phyloP scores from a whole-genome alignment of 1,140 invertebrate genomes.

The Drosophila watanabei region DNA sequence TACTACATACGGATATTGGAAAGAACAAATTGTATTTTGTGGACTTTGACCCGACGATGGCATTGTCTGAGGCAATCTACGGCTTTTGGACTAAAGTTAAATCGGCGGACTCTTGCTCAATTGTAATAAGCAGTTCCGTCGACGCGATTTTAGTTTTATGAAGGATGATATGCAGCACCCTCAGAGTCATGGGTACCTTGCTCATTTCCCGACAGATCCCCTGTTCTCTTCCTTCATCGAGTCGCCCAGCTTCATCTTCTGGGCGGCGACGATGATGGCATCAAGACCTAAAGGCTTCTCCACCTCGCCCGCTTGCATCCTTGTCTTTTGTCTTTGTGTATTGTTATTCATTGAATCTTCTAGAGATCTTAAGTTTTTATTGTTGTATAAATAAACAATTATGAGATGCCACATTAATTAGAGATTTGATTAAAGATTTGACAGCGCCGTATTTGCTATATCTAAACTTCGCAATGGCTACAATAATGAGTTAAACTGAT shows the following conservation, averaged over 20 bases:
- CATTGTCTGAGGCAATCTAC: not conserved
- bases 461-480: too few species aligned
- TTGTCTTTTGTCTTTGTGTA: not conserved
- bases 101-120: not conserved
- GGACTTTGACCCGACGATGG: not conserved
- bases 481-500: too few species aligned
- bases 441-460: too few species aligned
- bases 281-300: not conserved
- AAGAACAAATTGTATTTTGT: not conserved
- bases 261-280: not conserved
- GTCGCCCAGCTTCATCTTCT: not conserved
- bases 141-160: not conserved
- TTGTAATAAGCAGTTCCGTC: not conserved
- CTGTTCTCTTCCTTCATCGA: not conserved
- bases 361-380: too few species aligned
- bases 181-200: not conserved
- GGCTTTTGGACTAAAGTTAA: not conserved
- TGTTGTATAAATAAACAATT: too few species aligned
- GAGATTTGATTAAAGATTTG: too few species aligned
- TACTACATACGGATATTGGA: not conserved
- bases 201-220: not conserved
- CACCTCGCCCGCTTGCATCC: not conserved
- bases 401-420: too few species aligned
- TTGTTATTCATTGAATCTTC: too few species aligned
- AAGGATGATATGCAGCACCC: not conserved